Percentiles rank a stretch among this genome's conserved stretches.
Conservation (phyloP, 2,888 invertebrate species). For the Hesperia comma region DNA sequence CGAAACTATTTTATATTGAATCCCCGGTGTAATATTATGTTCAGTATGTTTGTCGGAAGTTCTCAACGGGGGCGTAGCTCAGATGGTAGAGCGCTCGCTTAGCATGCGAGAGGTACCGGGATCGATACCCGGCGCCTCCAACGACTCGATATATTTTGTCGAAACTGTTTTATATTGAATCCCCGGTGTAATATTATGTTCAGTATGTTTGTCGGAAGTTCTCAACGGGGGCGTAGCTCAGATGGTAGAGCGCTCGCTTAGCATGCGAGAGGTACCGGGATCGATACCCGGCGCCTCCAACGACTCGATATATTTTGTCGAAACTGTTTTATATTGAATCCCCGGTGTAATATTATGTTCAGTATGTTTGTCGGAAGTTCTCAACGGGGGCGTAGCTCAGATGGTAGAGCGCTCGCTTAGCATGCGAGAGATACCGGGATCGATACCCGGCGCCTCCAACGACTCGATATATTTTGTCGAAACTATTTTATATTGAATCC, state of each 20-base stretch:
- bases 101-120: conserved; percentile 84
- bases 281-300: conserved; percentile 84
- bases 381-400: conserved; percentile 80
- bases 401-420: conserved; percentile 85
- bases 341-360: too few species aligned
- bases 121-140: conserved; percentile 84
- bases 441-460: conserved; percentile 84
- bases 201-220: not conserved
- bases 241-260: conserved; percentile 85
- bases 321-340: too few species aligned
- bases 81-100: conserved; percentile 85
- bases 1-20: too few species aligned
- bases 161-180: not conserved
- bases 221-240: conserved; percentile 79
- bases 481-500: not conserved
- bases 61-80: conserved; percentile 77
- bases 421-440: conserved; percentile 85
- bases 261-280: conserved; percentile 84
- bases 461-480: not conserved
- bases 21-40: too few species aligned
- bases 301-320: too few species aligned
- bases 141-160: conserved; percentile 16
- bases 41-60: too few species aligned
- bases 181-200: not conserved
- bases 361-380: too few species aligned